Conservation (phyloP, 2,797 vertebrate genomes). For the Gallinago solitaria region DNA sequence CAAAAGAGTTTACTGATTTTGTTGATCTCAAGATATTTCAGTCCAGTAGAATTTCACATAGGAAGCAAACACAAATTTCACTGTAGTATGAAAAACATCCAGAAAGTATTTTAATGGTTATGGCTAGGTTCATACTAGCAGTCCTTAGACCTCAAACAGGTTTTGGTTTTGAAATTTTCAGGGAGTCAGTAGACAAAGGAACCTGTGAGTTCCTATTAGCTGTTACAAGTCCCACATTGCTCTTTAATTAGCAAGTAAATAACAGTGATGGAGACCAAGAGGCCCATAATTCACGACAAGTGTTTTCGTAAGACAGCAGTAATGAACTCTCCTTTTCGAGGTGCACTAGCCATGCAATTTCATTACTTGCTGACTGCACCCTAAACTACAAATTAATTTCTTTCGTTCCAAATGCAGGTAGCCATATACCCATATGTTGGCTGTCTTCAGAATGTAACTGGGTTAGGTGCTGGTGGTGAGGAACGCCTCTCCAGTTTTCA, state of each 20-base stretch:
- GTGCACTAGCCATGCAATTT: background rate
- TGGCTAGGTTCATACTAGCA: background rate
- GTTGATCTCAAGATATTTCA: background rate
- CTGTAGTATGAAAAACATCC: background rate
- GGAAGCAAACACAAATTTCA: background rate
- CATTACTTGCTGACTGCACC: background rate
- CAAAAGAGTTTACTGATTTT: background rate
- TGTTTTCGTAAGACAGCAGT: background rate
- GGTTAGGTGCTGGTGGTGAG: background rate
- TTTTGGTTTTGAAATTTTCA: background rate
- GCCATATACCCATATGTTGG: background rate
- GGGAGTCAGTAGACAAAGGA: background rate
- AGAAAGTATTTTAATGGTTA: background rate
- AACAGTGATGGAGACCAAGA: background rate
- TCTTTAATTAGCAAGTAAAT: conserved; percentile 33
- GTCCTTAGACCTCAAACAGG: background rate
- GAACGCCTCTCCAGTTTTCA: background rate
- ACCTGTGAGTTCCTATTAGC: background rate
- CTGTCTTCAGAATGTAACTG: background rate
- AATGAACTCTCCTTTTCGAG: background rate
- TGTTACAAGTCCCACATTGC: background rate
- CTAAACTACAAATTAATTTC: background rate
- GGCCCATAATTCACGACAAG: background rate
- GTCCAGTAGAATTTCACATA: background rate
- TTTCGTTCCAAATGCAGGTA: background rate